Evolutionary conservation across 1,140 invertebrate species (phyloP).

Genomic region (Drosophila mojavensis): DNA sequence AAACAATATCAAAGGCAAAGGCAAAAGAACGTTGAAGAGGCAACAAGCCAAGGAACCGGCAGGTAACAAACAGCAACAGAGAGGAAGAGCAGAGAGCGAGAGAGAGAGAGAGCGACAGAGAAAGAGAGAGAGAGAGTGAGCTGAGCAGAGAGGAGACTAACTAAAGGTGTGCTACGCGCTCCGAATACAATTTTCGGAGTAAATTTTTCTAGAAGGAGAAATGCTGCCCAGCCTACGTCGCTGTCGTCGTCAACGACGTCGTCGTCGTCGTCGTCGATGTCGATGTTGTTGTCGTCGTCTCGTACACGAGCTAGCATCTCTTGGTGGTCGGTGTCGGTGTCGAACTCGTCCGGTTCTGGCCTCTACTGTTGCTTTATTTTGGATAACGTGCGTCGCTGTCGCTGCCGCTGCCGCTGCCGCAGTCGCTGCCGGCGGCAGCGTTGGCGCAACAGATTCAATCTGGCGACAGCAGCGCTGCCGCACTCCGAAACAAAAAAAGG

Average conservation of each 20-base stretch:
- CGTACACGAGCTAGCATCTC: slow-evolving; percentile 52
- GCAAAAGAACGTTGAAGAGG: slow-evolving; percentile 37
- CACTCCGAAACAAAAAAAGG: slow-evolving; percentile 84
- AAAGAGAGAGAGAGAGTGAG: slow-evolving; percentile 23
- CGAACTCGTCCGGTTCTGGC: slow-evolving; percentile 68
- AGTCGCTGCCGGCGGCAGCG: slow-evolving; percentile 29
- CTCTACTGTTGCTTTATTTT: slow-evolving; percentile 81
- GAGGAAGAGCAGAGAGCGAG: slow-evolving; percentile 38
- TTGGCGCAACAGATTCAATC: slow-evolving; percentile 78
- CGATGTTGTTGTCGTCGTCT: slow-evolving; percentile 28
- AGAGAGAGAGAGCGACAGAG: slow-evolving; percentile 15
- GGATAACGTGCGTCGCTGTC: slow-evolving; percentile 68
- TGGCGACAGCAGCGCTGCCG: slow-evolving; percentile 45
- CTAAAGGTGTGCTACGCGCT: slow-evolving; percentile 70
- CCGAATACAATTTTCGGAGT: slow-evolving; percentile 66
- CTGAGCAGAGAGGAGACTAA: slow-evolving; percentile 13
- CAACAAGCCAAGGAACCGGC: slow-evolving; percentile 47
- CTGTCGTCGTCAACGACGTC: slow-evolving; percentile 10
- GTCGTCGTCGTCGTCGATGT: slow-evolving; percentile 18
- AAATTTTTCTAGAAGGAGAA: slow-evolving; percentile 62
- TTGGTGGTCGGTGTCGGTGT: slow-evolving; percentile 39
- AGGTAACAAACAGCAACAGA: slow-evolving; percentile 66
- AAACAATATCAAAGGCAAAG: slow-evolving; percentile 21
- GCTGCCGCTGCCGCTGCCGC: slow-evolving; percentile 11
- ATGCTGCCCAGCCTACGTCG: slow-evolving; percentile 48